Evolutionary conservation across 2,113 vertebrate species (phyloP), one percentile per base, ranked within the genome.

Genomic region (Chlorodrepanis virens): DNA sequence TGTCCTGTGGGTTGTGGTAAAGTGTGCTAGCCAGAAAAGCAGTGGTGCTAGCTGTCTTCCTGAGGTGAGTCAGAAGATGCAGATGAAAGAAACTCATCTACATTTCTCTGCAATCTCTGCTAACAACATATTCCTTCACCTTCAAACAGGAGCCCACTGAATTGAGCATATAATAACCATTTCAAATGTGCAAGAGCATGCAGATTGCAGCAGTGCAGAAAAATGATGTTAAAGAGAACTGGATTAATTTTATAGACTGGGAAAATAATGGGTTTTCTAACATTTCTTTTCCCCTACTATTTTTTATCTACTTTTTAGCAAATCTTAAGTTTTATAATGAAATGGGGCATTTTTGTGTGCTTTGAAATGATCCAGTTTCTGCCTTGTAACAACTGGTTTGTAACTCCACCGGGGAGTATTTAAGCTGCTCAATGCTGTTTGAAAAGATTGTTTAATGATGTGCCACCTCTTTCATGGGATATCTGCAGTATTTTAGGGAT

Each of bases 211-310:
- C 24, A 76, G 20, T 18, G 6, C 37, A 77, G 20, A 59, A 42
- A 74, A 63, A 53, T 37, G 0, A 25, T 27, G 14, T 56, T 39
- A 12, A 49, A 64, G 54, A 77, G n/a, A 78, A 60, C 1, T 6
- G 29, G 53, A 37, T 25, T 42, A 8, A 37, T 56, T 91, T 54
- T 40, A 31, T 40, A 65, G 20, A 25, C 25, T 37, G 35, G 24
- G 25, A 65, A 61, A 75, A 27, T 40, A 76, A 23, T 19, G 3
- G 1, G 1, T 13, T 80, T 74, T 27, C 22, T 28, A 8, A 23
- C 0, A 0, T 19, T 31, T 69, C 40, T 11, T 45, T 47, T 22
- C 21, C 6, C 23, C 21, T 61, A 7, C 4, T 12, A 2, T 37
- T 40, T 37, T 87, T 23, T 0, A 40, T 52, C 31, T 3, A 10